Conservation (phyloP, 2,888 invertebrate genomes). For the Rhagophthalmus giganteus region DNA sequence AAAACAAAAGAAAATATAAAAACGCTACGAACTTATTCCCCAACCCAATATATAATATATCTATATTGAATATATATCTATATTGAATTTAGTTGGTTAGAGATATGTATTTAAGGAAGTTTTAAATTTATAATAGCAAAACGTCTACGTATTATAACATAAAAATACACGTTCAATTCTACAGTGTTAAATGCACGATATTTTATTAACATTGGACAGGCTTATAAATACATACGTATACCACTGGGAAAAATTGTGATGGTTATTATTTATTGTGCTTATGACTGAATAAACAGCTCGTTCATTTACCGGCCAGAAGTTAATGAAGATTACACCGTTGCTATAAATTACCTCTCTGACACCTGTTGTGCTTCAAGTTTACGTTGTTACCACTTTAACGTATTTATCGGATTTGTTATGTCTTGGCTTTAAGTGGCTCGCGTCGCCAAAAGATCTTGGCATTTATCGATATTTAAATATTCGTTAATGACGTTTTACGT, state of each 20-base stretch:
- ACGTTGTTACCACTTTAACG: slow-evolving; percentile 14
- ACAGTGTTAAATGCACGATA: too few species aligned
- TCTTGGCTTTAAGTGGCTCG: slow-evolving; percentile 33
- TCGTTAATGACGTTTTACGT: slow-evolving; percentile 29
- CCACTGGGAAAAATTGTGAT: slow-evolving; percentile 14
- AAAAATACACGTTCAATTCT: too few species aligned
- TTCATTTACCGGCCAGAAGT: slow-evolving; percentile 38
- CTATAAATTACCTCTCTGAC: slow-evolving; percentile 40
- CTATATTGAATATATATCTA: too few species aligned
- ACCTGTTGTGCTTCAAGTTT: slow-evolving; percentile 38
- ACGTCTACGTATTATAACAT: too few species aligned
- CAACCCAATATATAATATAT: too few species aligned
- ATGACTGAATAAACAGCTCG: slow-evolving; percentile 38
- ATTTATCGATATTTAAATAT: slow-evolving; percentile 31
- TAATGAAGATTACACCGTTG: slow-evolving; percentile 41
- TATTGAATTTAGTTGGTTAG: too few species aligned
- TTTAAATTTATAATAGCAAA: too few species aligned
- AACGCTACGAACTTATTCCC: too few species aligned
- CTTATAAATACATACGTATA: slow-evolving; percentile 9
- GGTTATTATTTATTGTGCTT: slow-evolving; percentile 38
- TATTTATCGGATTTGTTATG: slow-evolving; percentile 27
- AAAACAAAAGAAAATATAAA: too few species aligned
- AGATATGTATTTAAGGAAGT: too few species aligned
- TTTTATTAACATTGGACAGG: too few species aligned
- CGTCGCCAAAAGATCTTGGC: slow-evolving; percentile 32